Percentiles rank a stretch among this genome's conserved stretches.
Evolutionary conservation across 2,888 invertebrate species (phyloP).

Genomic region (Hirtodrosophila duncani): DNA sequence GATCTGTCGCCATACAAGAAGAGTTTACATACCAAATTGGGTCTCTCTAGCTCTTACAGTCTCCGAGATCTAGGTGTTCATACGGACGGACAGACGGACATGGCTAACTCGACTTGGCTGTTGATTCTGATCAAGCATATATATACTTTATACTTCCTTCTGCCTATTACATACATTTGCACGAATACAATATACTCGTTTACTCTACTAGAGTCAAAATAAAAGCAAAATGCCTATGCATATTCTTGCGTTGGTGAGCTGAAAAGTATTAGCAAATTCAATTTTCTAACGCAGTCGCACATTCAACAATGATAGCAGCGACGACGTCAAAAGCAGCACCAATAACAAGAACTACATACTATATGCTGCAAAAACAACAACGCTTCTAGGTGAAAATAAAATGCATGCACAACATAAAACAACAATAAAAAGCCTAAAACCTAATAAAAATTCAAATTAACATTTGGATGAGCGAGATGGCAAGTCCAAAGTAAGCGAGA

Average conservation of each 20-base stretch:
- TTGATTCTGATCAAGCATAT: too few species aligned
- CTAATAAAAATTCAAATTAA: constrained; percentile 77
- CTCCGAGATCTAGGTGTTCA: too few species aligned
- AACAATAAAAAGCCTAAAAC: constrained; percentile 73
- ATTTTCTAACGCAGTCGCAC: constrained; percentile 77
- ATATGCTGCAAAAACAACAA: constrained; percentile 39
- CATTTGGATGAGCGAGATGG: constrained; percentile 65
- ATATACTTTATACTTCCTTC: too few species aligned
- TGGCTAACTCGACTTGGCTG: too few species aligned
- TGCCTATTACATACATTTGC: too few species aligned
- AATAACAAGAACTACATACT: constrained; percentile 24
- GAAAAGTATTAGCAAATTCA: constrained; percentile 64
- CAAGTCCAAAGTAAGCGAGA: constrained; percentile 23
- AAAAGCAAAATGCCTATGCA: not conserved
- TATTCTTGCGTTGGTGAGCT: constrained; percentile 21
- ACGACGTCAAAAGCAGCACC: constrained; percentile 21
- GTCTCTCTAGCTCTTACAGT: too few species aligned
- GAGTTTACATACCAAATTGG: too few species aligned
- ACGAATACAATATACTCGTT: too few species aligned
- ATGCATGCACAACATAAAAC: constrained; percentile 49
- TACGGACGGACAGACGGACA: too few species aligned
- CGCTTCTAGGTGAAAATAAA: constrained; percentile 44
- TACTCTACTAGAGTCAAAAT: too few species aligned
- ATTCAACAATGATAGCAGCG: constrained; percentile 60
- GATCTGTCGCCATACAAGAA: too few species aligned